Conservation (phyloP, 2,113 vertebrate genomes). For the Falcunculus frontatus region DNA sequence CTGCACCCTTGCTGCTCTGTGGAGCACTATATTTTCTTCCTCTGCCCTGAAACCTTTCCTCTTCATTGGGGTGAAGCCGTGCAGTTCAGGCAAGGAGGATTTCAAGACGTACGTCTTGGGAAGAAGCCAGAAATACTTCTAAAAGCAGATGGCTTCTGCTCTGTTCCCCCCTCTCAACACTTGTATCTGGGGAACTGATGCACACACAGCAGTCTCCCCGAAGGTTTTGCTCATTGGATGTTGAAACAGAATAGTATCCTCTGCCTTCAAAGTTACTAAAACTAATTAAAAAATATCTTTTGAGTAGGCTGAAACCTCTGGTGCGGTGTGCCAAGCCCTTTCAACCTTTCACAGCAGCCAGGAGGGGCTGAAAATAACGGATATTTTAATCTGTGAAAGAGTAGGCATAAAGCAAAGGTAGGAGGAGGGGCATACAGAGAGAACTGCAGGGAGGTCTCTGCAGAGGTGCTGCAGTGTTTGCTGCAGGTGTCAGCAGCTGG, state of each 20-base stretch:
- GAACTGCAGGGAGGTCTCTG: background rate
- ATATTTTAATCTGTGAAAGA: background rate
- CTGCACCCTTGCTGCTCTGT: background rate
- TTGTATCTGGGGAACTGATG: background rate
- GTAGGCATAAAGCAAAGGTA: background rate
- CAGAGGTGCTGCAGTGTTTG: no score
- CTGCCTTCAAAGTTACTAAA: background rate
- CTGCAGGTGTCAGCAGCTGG: background rate
- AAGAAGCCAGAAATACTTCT: background rate
- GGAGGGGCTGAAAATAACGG: background rate
- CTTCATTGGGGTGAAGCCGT: background rate
- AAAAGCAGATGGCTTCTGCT: background rate
- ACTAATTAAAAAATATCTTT: background rate
- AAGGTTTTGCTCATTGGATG: background rate
- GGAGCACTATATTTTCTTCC: background rate
- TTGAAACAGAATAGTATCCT: background rate
- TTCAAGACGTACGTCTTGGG: fast-evolving
- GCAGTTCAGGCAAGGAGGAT: background rate
- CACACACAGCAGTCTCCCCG: background rate
- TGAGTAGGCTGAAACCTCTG: background rate
- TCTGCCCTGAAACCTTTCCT: background rate
- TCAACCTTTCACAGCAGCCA: background rate
- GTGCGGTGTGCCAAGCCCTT: background rate
- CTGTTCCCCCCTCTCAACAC: fast-evolving
- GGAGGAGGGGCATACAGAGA: background rate